Evolutionary conservation across 2,113 vertebrate species (phyloP).

Genomic region (Caranx melampygus): DNA sequence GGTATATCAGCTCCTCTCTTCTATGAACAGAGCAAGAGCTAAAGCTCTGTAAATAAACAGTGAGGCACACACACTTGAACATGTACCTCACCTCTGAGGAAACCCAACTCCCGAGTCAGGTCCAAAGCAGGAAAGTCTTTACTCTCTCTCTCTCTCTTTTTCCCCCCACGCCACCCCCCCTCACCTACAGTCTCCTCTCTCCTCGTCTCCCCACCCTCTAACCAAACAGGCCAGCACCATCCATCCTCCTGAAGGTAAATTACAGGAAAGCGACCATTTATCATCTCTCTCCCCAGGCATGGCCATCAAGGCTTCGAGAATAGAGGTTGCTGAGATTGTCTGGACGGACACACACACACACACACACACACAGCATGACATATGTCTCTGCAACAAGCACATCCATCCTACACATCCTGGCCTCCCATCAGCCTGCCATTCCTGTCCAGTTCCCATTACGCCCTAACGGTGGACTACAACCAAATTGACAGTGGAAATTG

Average conservation of each 20-base stretch:
- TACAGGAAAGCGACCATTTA: constrained; percentile 77
- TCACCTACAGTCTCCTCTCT: constrained; percentile 54
- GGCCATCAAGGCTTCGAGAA: constrained; percentile 46
- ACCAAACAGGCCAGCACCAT: constrained; percentile 72
- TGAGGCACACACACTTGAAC: constrained; percentile 52
- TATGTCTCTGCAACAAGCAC: constrained; percentile 28
- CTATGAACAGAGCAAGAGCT: constrained; percentile 50
- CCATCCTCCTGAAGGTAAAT: constrained; percentile 69
- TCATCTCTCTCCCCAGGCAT: constrained; percentile 63
- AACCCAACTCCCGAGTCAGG: constrained; percentile 66
- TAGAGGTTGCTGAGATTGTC: constrained; percentile 44
- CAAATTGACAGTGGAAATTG: constrained; percentile 7
- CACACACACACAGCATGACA: constrained; percentile 9
- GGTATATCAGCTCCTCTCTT: constrained; percentile 33
- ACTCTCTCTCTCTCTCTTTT: constrained; percentile 1
- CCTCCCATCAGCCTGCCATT: constrained; percentile 23
- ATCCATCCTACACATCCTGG: constrained; percentile 29
- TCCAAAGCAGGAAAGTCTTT: constrained; percentile 69
- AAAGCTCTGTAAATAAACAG: constrained; percentile 78
- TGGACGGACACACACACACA: constrained; percentile 20
- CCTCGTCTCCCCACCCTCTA: constrained; percentile 69
- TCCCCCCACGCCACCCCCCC: background rate
- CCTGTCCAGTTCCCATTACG: constrained; percentile 30
- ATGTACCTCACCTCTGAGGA: constrained; percentile 60
- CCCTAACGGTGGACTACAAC: constrained; percentile 1